Percentiles rank a stretch among this genome's conserved stretches.
Evolutionary conservation across 2,113 vertebrate genomes (phyloP).

Genomic region (Brevimyrus niger): DNA sequence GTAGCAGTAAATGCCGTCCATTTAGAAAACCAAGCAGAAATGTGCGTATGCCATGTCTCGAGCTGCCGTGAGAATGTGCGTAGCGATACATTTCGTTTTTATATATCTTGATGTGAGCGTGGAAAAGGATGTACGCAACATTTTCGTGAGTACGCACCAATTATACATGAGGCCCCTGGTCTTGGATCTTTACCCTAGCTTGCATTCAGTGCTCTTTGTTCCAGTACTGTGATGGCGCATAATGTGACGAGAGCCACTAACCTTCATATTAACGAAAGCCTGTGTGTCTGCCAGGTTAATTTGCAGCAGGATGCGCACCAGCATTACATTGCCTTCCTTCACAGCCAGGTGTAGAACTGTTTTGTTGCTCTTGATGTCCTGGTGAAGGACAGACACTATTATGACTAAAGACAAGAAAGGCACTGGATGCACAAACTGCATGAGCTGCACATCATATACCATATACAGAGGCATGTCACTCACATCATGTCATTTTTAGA

Average conservation of each 20-base stretch:
- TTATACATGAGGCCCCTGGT: no score
- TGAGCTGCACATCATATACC: not conserved
- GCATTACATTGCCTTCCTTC: constrained; percentile 73
- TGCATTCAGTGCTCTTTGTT: not conserved
- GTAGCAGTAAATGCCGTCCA: no score
- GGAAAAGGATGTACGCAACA: no score
- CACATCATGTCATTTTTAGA: not conserved
- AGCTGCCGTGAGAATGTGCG: no score
- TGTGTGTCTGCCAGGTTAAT: constrained; percentile 56
- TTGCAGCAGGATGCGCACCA: constrained; percentile 70
- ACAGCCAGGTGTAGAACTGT: constrained; percentile 78
- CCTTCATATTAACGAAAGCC: constrained; percentile 84
- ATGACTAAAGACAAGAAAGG: not conserved
- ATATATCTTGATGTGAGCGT: no score
- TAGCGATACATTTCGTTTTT: no score
- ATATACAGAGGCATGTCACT: not conserved
- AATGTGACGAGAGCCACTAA: constrained; percentile 37
- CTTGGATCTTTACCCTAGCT: not conserved
- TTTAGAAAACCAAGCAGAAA: no score
- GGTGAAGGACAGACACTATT: constrained; percentile 18
- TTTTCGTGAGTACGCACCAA: no score
- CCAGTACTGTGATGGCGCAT: not conserved
- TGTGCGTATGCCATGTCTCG: no score
- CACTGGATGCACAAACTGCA: not conserved
- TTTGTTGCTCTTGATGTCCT: constrained; percentile 91